These are phyloP conservation scores for Plumapathes pennacea DNA, from an alignment of 92 coral and sea anemone genomes.

Conservation along the genomic window DNA sequence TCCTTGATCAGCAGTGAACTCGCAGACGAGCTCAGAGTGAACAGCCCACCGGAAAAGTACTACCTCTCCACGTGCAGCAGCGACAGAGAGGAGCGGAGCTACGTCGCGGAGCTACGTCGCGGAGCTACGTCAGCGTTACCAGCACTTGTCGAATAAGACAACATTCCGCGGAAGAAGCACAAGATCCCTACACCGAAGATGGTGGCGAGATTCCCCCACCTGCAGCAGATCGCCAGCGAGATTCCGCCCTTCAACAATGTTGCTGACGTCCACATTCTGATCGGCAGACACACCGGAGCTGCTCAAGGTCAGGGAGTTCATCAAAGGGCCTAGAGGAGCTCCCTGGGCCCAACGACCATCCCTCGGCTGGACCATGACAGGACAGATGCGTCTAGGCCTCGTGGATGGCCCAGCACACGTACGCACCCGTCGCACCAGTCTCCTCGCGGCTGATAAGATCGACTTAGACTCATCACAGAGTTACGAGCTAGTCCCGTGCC, in stretches of 20 bases:
- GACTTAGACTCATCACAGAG: neutral
- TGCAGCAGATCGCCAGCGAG: neutral
- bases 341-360: no score
- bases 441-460: no score
- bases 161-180: slow-evolving; percentile 41
- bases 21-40: slow-evolving; percentile 31
- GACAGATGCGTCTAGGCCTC: no score
- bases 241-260: neutral
- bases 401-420: no score
- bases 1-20: slow-evolving; percentile 41
- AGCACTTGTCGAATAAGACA: slow-evolving; percentile 44
- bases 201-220: neutral
- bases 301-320: no score
- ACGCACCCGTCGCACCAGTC: no score
- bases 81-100: slow-evolving; percentile 21
- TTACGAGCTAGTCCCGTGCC: slow-evolving; percentile 16
- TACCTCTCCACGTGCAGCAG: slow-evolving; percentile 40
- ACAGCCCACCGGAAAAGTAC: slow-evolving; percentile 29
- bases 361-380: no score
- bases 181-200: slow-evolving; percentile 48
- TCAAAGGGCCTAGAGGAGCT: no score
- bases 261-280: neutral
- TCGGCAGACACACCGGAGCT: slow-evolving; percentile 1
- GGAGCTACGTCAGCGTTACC: slow-evolving; percentile 23
- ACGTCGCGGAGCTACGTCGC: slow-evolving; percentile 25